Percentiles rank a stretch among this genome's conserved stretches.
These are phyloP conservation scores for Drosophila anceps DNA, from an alignment of 2,888 invertebrate genomes.

Conservation along the genomic window DNA sequence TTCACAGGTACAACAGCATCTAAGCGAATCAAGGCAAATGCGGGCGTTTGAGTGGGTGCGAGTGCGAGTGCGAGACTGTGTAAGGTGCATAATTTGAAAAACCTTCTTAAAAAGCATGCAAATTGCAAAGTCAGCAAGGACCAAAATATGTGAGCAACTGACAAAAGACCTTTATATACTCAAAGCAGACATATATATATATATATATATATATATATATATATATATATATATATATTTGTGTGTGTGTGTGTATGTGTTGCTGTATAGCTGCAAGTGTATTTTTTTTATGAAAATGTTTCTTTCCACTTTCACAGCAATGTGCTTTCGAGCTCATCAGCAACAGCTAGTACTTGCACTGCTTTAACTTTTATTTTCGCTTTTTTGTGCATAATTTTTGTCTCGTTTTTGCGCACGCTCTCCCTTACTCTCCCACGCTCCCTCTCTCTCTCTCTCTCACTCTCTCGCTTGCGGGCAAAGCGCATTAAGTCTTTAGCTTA, in stretches of 20 bases:
- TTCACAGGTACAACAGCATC: conserved; percentile 40
- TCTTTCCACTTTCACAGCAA: conserved; percentile 55
- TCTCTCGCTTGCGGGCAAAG: conserved; percentile 46
- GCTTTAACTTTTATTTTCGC: conserved; percentile 61
- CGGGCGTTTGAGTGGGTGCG: background rate
- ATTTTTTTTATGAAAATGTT: conserved; percentile 27
- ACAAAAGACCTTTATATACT: conserved; percentile 49
- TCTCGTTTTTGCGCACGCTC: conserved; percentile 1
- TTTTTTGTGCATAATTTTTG: conserved; percentile 58
- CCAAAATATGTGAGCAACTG: conserved; percentile 41
- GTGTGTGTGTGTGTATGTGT: background rate
- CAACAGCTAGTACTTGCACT: conserved; percentile 54
- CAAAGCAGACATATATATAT: conserved; percentile 1
- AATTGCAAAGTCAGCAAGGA: conserved; percentile 53
- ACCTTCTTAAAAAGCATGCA: conserved; percentile 57
- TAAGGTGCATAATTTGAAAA: conserved; percentile 63
- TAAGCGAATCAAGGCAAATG: conserved; percentile 9
- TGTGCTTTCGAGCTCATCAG: conserved; percentile 42
- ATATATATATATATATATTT: background rate
- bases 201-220: background rate
- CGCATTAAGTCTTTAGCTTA: conserved; percentile 79
- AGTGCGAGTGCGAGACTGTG: conserved; percentile 15
- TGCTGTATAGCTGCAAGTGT: background rate
- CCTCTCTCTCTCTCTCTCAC: background rate
- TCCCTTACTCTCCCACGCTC: no score